These are phyloP conservation scores for Hirtodrosophila alboralis DNA, from an alignment of 2,888 invertebrate species.

Conservation along the genomic window DNA sequence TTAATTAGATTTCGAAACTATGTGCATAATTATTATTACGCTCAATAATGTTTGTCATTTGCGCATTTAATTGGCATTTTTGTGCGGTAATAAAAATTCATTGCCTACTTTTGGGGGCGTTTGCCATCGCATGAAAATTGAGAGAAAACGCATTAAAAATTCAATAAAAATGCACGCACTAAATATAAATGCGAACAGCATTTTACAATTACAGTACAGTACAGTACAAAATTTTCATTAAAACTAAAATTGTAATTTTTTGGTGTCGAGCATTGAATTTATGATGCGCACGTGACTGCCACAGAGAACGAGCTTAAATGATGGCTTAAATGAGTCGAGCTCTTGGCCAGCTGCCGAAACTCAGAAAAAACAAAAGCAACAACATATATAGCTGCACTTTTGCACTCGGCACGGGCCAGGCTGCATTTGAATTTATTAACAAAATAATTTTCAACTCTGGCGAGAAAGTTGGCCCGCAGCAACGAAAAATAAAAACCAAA, in stretches of 20 bases:
- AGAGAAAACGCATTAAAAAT: conserved; percentile 58
- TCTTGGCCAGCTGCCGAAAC: conserved; percentile 24
- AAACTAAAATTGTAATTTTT: conserved; percentile 72
- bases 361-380: too few relatives aligned
- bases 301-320: conserved; percentile 54
- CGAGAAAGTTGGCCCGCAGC: conserved; percentile 46
- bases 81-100: conserved; percentile 49
- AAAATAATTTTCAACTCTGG: conserved; percentile 52
- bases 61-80: conserved; percentile 42
- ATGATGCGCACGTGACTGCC: conserved; percentile 56
- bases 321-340: conserved; percentile 71
- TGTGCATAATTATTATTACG: conserved; percentile 15
- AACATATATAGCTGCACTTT: conserved; percentile 35
- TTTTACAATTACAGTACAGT: conserved; percentile 33
- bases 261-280: conserved; percentile 46
- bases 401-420: too few relatives aligned
- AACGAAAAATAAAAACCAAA: conserved; percentile 18
- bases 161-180: conserved; percentile 63
- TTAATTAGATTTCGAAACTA: conserved; percentile 35
- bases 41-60: conserved; percentile 36
- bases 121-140: conserved; percentile 1
- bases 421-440: conserved; percentile 73
- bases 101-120: conserved; percentile 54
- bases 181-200: conserved; percentile 48
- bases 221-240: conserved; percentile 62